Conservation (phyloP, 2,113 vertebrate species). For the Ranitomeya imitator region DNA sequence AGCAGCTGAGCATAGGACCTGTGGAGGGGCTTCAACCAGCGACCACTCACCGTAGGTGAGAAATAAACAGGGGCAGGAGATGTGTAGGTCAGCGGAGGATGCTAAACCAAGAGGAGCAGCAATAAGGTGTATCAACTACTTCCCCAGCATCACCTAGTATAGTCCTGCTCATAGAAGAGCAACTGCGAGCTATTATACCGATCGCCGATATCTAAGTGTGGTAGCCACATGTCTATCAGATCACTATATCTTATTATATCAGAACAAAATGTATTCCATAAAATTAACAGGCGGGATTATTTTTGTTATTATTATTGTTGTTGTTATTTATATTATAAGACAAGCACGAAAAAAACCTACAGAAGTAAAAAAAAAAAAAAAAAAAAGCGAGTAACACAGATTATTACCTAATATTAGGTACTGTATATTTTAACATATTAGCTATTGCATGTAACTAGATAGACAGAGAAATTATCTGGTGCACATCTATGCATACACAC, state of each 20-base stretch:
- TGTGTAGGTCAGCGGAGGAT: conserved; percentile 60
- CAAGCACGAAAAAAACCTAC: too few relatives aligned
- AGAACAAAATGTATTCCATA: too few relatives aligned
- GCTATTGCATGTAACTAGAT: too few relatives aligned
- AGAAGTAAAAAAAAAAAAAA: too few relatives aligned
- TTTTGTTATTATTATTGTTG: too few relatives aligned
- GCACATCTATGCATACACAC: too few relatives aligned
- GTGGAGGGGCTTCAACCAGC: conserved; percentile 59
- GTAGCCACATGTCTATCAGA: background rate
- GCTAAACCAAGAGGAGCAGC: conserved; percentile 57
- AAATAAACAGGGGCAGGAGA: conserved; percentile 60
- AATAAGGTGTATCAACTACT: background rate
- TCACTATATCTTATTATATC: background rate
- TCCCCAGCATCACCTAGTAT: background rate
- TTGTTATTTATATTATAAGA: too few relatives aligned
- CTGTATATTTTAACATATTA: too few relatives aligned
- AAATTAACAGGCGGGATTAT: too few relatives aligned
- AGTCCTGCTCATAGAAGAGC: background rate
- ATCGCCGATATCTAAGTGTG: background rate
- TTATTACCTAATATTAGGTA: too few relatives aligned
- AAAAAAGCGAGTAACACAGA: too few relatives aligned
- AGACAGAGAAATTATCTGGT: too few relatives aligned
- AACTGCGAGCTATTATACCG: background rate
- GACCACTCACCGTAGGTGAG: conserved; percentile 60
- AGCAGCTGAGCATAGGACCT: background rate